phyloP scores from a whole-genome alignment of 2,113 vertebrate genomes.

The Hassar affinis region DNA sequence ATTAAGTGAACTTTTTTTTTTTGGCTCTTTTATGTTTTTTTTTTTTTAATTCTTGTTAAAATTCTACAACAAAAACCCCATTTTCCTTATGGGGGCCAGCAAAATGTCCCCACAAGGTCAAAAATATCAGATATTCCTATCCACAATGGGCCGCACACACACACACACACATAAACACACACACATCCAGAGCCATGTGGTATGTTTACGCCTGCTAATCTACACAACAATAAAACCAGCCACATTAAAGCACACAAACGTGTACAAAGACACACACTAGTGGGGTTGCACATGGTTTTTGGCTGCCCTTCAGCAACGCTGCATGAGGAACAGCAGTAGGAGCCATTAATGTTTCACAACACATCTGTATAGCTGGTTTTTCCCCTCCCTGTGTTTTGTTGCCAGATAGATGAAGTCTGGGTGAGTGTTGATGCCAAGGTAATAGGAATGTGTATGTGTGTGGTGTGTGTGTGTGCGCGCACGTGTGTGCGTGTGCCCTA shows the following conservation, averaged over 20 bases:
- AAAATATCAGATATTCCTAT: too few species aligned
- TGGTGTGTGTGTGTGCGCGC: constrained; percentile 60
- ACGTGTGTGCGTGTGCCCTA: constrained; percentile 59
- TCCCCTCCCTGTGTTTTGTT: constrained; percentile 35
- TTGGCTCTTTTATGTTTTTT: too few species aligned
- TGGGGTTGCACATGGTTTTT: constrained; percentile 44
- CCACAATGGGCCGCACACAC: too few species aligned
- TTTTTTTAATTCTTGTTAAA: too few species aligned
- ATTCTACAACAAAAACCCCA: too few species aligned
- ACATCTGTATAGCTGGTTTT: constrained; percentile 46
- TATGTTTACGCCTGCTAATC: constrained; percentile 72
- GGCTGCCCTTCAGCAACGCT: constrained; percentile 59
- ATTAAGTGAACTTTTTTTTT: too few species aligned
- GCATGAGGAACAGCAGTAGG: constrained; percentile 72
- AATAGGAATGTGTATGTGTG: constrained; percentile 52
- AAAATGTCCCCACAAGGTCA: too few species aligned
- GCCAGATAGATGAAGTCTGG: constrained; percentile 45
- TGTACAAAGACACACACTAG: constrained; percentile 24
- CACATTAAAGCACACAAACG: constrained; percentile 39
- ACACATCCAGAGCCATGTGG: constrained; percentile 15
- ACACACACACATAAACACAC: constrained; percentile 27
- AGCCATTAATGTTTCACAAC: constrained; percentile 87
- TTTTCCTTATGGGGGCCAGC: too few species aligned
- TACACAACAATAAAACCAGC: constrained; percentile 60
- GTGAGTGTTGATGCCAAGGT: constrained; percentile 65